Evolutionary conservation across 2,888 invertebrate species (phyloP).

Genomic region (Cheiracanthium punctorium): DNA sequence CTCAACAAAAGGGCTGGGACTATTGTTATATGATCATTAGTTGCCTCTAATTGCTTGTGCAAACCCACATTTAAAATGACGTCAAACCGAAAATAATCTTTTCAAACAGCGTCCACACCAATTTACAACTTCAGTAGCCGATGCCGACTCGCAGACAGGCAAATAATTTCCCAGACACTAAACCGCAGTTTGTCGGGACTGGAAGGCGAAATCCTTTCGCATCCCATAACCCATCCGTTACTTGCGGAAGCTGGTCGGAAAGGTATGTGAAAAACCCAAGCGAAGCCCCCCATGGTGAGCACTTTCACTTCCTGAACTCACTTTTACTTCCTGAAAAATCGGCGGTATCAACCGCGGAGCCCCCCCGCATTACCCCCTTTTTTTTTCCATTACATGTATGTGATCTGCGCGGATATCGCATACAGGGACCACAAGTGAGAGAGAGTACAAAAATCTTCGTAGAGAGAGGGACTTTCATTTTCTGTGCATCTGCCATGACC

Average conservation of each 20-base stretch:
- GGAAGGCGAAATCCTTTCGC: background rate
- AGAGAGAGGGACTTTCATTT: conserved; percentile 46
- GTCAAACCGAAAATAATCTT: too few species aligned
- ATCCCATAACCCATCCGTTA: background rate
- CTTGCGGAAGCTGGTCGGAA: background rate
- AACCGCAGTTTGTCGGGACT: too few species aligned
- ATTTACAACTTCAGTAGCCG: too few species aligned
- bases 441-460: background rate
- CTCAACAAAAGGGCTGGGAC: too few species aligned
- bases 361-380: background rate
- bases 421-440: background rate
- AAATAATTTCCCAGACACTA: too few species aligned
- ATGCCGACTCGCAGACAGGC: too few species aligned
- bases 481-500: conserved; percentile 52
- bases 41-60: too few species aligned
- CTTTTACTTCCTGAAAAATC: conserved; percentile 58
- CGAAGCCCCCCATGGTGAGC: background rate
- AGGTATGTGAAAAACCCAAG: background rate
- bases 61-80: too few species aligned
- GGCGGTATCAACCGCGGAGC: background rate
- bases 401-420: background rate
- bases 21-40: too few species aligned
- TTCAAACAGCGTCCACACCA: too few species aligned
- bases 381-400: background rate
- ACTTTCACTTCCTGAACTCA: conserved; percentile 50